phyloP scores from a whole-genome alignment of 1,140 invertebrate genomes.

The Hylaeus volcanicus region DNA sequence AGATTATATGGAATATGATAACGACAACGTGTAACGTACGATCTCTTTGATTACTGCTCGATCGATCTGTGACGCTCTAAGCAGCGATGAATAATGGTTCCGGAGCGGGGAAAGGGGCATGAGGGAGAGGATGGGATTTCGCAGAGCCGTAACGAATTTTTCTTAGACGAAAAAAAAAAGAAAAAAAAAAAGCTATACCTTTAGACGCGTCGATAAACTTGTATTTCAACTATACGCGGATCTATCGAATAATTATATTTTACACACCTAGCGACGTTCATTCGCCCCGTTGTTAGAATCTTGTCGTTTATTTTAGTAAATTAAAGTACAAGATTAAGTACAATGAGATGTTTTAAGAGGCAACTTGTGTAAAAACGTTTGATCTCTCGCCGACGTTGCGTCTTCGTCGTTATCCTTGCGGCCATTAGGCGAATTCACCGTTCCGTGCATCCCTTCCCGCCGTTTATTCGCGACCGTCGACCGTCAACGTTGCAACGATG shows the following conservation, averaged over 20 bases:
- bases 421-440: conserved; percentile 16
- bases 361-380: conserved; percentile 21
- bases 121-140: not conserved
- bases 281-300: conserved; percentile 29
- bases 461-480: conserved; percentile 15
- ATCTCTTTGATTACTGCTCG: not conserved
- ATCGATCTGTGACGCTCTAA: not conserved
- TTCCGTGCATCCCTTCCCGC: conserved; percentile 16
- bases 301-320: conserved; percentile 51
- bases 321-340: conserved; percentile 45
- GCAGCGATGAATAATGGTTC: not conserved
- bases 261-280: conserved; percentile 38
- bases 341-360: conserved; percentile 24
- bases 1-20: no score
- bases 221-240: conserved; percentile 39
- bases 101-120: not conserved
- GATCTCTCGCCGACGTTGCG: conserved; percentile 49
- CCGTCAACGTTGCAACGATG: not conserved
- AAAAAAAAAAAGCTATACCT: not conserved
- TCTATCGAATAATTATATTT: conserved; percentile 48
- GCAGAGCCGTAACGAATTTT: conserved; percentile 15
- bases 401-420: conserved; percentile 29
- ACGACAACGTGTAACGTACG: no score
- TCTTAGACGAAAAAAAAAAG: not conserved
- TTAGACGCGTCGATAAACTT: conserved; percentile 24